Percentiles rank a stretch among this genome's conserved stretches.
Conservation (phyloP, 2,797 vertebrate genomes). For the Spheniscus humboldti region DNA sequence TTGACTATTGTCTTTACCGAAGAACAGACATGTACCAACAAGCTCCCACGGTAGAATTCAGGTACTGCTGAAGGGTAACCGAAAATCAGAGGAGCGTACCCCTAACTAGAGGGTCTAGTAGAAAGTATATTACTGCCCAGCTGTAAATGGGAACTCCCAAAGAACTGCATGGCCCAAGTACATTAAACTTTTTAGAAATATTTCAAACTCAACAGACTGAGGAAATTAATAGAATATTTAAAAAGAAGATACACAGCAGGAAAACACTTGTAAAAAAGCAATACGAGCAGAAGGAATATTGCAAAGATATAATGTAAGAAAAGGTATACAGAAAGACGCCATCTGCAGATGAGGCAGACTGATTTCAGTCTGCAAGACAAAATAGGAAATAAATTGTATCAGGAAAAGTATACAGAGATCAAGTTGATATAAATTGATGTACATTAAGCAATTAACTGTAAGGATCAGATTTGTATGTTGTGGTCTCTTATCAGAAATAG, state of each 20-base stretch:
- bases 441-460: neutral
- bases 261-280: neutral
- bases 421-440: neutral
- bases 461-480: neutral
- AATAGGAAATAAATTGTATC: neutral
- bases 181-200: neutral
- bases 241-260: neutral
- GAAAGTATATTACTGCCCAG: neutral
- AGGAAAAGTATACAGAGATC: neutral
- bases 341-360: neutral
- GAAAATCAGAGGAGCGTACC: neutral
- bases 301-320: neutral
- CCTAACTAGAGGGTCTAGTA: neutral
- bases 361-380: neutral
- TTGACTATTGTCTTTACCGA: neutral
- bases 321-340: neutral
- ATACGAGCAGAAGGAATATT: neutral
- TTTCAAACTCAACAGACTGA: neutral
- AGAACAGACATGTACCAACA: neutral
- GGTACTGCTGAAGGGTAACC: neutral
- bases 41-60: neutral
- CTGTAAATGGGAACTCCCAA: neutral
- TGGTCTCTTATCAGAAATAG: neutral
- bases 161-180: neutral
- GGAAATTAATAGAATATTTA: neutral